Percentiles rank a stretch among this genome's conserved stretches.
Conservation (phyloP, 1,140 invertebrate species). For the Drosophila parabipectinata region DNA sequence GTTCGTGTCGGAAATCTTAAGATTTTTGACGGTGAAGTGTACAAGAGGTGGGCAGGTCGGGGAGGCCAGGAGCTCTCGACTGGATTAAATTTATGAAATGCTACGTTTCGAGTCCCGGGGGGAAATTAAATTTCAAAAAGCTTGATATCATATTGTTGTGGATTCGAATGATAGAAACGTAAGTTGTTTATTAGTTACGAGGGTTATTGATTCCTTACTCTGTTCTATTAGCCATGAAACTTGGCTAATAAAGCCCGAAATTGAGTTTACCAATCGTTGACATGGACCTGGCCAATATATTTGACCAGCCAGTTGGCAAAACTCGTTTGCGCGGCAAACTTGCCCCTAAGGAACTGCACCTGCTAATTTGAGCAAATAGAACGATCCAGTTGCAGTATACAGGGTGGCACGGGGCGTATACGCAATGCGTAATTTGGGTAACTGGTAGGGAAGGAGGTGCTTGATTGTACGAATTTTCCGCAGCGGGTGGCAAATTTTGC, state of each 20-base stretch:
- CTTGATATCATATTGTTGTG: background rate
- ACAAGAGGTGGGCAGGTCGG: background rate
- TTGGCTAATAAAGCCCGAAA: background rate
- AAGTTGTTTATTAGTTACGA: background rate
- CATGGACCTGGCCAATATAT: constrained; percentile 1
- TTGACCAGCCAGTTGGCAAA: constrained; percentile 3
- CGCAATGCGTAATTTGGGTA: constrained; percentile 39
- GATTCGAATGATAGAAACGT: background rate
- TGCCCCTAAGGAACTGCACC: constrained; percentile 3
- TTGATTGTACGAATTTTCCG: constrained; percentile 32
- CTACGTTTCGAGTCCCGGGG: constrained; percentile 9
- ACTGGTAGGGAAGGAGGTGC: background rate
- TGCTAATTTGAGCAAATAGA: constrained; percentile 52
- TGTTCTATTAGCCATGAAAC: background rate
- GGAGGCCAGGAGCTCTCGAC: background rate
- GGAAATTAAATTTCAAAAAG: constrained; percentile 27
- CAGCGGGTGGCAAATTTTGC: constrained; percentile 32
- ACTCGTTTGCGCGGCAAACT: constrained; percentile 3
- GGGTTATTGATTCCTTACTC: too few species aligned
- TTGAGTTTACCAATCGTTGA: background rate
- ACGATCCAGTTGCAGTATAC: background rate
- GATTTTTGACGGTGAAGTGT: constrained; percentile 12
- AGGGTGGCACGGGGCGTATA: constrained; percentile 53
- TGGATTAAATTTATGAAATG: constrained; percentile 28
- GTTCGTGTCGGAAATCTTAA: constrained; percentile 49